Base-by-base conservation (phyloP, 2,797 vertebrate species). In the Lagorchestes hirsutus region DNA sequence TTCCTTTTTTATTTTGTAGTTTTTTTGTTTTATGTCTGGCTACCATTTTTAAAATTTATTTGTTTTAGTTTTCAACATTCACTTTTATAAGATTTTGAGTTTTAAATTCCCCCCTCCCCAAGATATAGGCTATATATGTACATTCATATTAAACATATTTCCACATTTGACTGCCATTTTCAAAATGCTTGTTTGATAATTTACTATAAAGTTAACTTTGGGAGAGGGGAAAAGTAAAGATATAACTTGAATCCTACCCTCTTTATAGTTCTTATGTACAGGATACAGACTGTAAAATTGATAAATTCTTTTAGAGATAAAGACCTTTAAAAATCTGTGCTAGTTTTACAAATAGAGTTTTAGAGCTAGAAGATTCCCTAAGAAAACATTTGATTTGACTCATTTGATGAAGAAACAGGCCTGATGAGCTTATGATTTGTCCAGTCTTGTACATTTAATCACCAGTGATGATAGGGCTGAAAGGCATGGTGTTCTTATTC, bases 311-410 rank as follows among this genome's bases (percentile, higher is more conserved):
- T 82, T 94, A 92, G 55, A 55, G 5, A 27, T 93, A 91, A 90
- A 95, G 91, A 74, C 40, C 91, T 92, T 54, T 55, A 94, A 93
- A 94, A 96, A 50, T 13, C 9, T 46, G 28, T 93, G 9, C 4
- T 95, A 91, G 90, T 90, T 94, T 93, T 96, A 94, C 92, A 91
- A 55, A 91, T 1, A 59, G 62, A 95, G 92, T 94, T 3, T 87
- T 90, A 90, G 82, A 59, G 8, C 13, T 90, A 54, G 24, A 94
- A 54, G 58, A 18, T 24, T 24, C n/a, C 18, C 8, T 46, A 8
- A 82, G 8, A 82, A 18, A 46, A 24, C 62, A 46, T 0, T 34
- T n/a, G 18, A 18, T 67, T 67, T 67, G n/a, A n/a, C 62, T 67
- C 34, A 67, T 67, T 67, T n/a, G 34, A 67, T 82, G 34, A 82